phyloP scores from a whole-genome alignment of 1,140 invertebrate genomes.

The Cydia strobilella region DNA sequence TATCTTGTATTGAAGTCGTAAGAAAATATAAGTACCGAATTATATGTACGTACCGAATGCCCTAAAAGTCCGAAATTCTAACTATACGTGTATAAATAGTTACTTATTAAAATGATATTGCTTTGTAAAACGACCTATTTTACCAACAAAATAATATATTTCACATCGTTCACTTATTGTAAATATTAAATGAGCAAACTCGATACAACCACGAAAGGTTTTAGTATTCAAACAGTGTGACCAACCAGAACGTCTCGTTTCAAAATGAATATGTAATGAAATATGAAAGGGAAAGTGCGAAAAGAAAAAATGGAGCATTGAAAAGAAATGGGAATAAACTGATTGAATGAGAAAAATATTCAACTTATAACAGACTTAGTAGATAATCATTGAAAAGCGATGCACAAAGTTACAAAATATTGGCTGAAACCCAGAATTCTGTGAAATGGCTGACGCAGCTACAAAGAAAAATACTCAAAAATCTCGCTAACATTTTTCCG shows the following conservation, averaged over 20 bases:
- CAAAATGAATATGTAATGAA: not conserved
- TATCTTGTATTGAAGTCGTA: no score
- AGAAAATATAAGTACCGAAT: no score
- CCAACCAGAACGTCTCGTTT: not conserved
- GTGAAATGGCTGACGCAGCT: not conserved
- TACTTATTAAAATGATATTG: no score
- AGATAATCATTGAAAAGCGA: not conserved
- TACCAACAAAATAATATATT: no score
- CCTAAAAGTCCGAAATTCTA: no score
- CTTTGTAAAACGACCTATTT: no score
- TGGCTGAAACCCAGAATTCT: not conserved
- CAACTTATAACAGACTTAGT: not conserved
- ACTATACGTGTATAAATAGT: no score
- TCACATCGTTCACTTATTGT: no score
- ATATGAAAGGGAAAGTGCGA: not conserved
- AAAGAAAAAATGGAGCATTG: not conserved
- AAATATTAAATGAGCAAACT: not conserved
- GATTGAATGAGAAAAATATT: not conserved
- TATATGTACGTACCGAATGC: no score
- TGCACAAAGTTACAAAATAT: slow-evolving; percentile 9
- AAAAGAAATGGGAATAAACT: not conserved
- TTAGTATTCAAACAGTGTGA: not conserved
- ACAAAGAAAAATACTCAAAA: not conserved
- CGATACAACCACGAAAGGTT: not conserved
- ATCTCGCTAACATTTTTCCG: not conserved